Base-by-base conservation (phyloP, 2,113 vertebrate species). In the Atrichornis clamosus region DNA sequence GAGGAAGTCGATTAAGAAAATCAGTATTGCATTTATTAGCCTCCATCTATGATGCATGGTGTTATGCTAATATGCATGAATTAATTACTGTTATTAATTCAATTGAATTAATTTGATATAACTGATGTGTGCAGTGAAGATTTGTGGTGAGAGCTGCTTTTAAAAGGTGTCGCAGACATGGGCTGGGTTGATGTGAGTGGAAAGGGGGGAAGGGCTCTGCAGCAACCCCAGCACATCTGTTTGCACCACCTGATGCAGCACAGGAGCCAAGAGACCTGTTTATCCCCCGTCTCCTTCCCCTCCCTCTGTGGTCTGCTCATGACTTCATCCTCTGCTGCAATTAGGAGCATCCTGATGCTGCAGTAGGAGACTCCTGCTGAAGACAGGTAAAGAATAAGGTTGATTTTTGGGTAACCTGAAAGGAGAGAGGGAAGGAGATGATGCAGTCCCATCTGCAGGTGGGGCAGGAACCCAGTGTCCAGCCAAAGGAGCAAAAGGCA, bases 51-150 rank as follows among this genome's bases (percentile, higher is more conserved):
- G 96, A 97, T 96, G 96, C 96, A 97, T 95, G 89, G 87, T 95
- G 93, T 95, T 96, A 96, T 96, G 96, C 91, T 97, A 97, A 97
- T 96, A 93, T 84, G 96, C 97, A 94, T 96, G 91, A 96, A 95
- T 97, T 97, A 96, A 97, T 97, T 97, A 97, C 96, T 96, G 89
- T 94, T 95, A 96, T 97, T 97, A 97, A 97, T 97, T 96, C 96
- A 97, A 91, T 97, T 94, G 96, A 95, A 97, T 97, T 97, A 96
- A 90, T 89, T 95, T 58, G 81, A 89, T 96, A 90, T 92, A 93
- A 86, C 87, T 80, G 93, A 87, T 84, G 92, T 89, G 88, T 19
- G 11, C 63, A 24, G 84, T 2, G 87, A 87, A 93, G 84, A 79
- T 95, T 90, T 96, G 96, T 95, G 62, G 97, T 3, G 7, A 65